These are phyloP conservation scores for Listronotus oregonensis DNA, from an alignment of 1,140 invertebrate genomes.

Conservation along the genomic window DNA sequence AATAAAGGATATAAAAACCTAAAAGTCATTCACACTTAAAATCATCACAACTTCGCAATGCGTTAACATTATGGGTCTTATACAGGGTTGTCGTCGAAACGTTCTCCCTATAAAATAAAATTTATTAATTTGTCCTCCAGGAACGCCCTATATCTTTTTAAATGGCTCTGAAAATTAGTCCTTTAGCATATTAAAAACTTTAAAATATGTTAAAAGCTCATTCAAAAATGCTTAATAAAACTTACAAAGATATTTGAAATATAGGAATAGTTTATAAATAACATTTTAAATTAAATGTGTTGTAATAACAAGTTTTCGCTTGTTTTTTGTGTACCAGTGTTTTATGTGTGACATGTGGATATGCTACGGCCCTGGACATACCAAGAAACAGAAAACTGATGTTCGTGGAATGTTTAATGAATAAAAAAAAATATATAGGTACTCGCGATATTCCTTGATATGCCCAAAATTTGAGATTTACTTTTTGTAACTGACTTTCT, in stretches of 20 bases:
- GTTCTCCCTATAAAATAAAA: conserved; percentile 51
- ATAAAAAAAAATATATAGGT: too few species aligned
- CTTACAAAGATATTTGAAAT: conserved; percentile 33
- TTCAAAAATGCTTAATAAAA: conserved; percentile 18
- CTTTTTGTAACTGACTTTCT: too few species aligned
- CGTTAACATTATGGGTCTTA: conserved; percentile 51
- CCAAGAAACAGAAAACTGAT: neutral
- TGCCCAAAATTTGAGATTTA: too few species aligned
- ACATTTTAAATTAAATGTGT: conserved; percentile 35
- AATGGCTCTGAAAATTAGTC: conserved; percentile 28
- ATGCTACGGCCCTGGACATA: neutral
- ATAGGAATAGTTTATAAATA: conserved; percentile 28
- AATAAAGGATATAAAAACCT: conserved; percentile 40
- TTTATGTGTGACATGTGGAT: conserved; percentile 40
- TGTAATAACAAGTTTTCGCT: conserved; percentile 43
- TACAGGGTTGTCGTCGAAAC: conserved; percentile 44
- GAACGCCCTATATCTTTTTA: conserved; percentile 21
- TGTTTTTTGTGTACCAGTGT: conserved; percentile 35
- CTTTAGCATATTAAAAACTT: conserved; percentile 16
- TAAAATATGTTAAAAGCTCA: conserved; percentile 1
- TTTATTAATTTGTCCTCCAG: conserved; percentile 25
- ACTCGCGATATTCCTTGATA: too few species aligned
- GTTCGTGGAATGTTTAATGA: too few species aligned
- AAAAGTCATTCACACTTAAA: conserved; percentile 39
- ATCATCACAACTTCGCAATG: conserved; percentile 44